Percentiles rank a stretch among this genome's conserved stretches.
phyloP scores from a whole-genome alignment of 2,888 invertebrate genomes.

The Standfussiana lucernea region DNA sequence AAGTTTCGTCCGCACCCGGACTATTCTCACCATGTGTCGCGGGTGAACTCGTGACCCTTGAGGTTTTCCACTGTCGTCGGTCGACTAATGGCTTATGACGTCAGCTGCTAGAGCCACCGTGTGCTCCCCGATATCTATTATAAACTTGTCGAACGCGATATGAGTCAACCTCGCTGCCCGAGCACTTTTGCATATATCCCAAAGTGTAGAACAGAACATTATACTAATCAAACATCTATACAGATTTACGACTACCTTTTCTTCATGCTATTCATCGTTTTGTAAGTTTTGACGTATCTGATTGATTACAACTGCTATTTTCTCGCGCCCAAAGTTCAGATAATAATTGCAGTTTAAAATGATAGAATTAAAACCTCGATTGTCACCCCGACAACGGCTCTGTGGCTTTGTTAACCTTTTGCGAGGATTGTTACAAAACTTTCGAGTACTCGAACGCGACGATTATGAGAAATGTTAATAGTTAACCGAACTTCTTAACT shows the following conservation, averaged over 20 bases:
- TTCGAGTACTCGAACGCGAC: slow-evolving; percentile 67
- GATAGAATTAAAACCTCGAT: slow-evolving; percentile 71
- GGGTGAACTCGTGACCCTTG: slow-evolving; percentile 83
- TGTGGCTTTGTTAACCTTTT: slow-evolving; percentile 73
- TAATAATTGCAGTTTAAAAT: slow-evolving; percentile 66
- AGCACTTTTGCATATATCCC: slow-evolving; percentile 27
- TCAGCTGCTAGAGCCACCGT: slow-evolving; percentile 73
- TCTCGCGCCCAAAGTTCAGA: slow-evolving; percentile 46
- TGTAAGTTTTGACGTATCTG: slow-evolving; percentile 30
- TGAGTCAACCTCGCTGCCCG: slow-evolving; percentile 24
- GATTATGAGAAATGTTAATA: slow-evolving; percentile 76
- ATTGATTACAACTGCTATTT: slow-evolving; percentile 51
- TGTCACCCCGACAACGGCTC: slow-evolving; percentile 68
- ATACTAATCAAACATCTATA: slow-evolving; percentile 24
- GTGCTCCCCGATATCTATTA: slow-evolving; percentile 73
- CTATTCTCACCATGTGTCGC: slow-evolving; percentile 85
- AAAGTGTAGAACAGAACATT: slow-evolving; percentile 35
- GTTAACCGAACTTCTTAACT: slow-evolving; percentile 69
- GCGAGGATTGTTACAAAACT: slow-evolving; percentile 70
- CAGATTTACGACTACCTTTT: slow-evolving; percentile 34
- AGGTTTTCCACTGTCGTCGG: slow-evolving; percentile 82
- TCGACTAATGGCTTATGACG: slow-evolving; percentile 83
- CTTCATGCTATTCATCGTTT: slow-evolving; percentile 19
- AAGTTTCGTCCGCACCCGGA: slow-evolving; percentile 81
- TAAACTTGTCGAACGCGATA: slow-evolving; percentile 72